Evolutionary conservation across 1,140 invertebrate species (phyloP), one percentile per base, ranked within the genome.

Genomic region (Neelides sp.): DNA sequence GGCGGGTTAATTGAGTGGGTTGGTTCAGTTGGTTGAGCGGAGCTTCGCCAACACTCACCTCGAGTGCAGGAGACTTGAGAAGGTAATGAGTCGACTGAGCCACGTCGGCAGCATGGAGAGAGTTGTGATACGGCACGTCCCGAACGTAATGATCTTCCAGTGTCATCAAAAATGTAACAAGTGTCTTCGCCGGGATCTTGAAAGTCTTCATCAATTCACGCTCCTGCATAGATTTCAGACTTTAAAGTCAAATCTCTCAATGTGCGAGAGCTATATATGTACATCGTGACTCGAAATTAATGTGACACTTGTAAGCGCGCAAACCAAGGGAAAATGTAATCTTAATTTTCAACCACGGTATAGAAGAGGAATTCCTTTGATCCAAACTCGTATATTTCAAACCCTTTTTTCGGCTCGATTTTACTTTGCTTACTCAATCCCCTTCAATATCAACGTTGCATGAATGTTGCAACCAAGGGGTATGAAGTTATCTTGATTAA

Each of bases 101-200:
- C 34, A 97, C 93, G 66, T 97, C 93, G 52, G 94, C 92, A 42
- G 93, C 94, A 69, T 98, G 94, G 49, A 95, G 74, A 52, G 88
- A 88, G 71, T 98, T 98, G 74, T 98, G 94, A 75, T 98, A 98
- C 5, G 54, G 58, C 5, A 58, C 52, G 69, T 90, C 87, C 69
- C 87, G 86, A 55, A 91, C 78, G 70, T 99, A 99, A 71, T 98
- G 92, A 71, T 96, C 92, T 72, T 98, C 95, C 55, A 99, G 75
- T 48, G 93, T 95, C 76, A 93, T 85, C 71, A 97, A 80, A 71
- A 95, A 98, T 50, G 85, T 89, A 62, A 98, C 76, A 68, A 98
- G 83, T 45, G 83, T 93, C 68, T 88, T 85, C 34, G 89, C 77
- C 52, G 88, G 85, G 68, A 98, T 98, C 71, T 94, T 84, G 67